Percentiles rank a stretch among this genome's conserved stretches.
These are phyloP conservation scores for Cetoscarus ocellatus DNA, from an alignment of 2,797 vertebrate species.

Conservation along the genomic window DNA sequence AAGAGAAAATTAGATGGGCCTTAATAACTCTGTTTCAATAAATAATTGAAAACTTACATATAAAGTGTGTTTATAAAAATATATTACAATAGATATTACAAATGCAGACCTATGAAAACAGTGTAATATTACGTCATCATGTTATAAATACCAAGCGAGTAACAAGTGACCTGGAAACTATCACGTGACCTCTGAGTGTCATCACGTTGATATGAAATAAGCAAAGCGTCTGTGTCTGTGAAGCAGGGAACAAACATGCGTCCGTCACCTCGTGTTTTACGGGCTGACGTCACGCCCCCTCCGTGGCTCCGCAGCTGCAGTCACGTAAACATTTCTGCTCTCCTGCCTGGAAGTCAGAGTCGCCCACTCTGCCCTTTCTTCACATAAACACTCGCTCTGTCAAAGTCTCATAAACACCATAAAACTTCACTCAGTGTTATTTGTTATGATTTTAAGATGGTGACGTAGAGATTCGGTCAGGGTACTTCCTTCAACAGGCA, in stretches of 20 bases:
- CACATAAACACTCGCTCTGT: conserved; percentile 23
- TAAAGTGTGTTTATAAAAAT: no score
- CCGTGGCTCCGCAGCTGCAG: conserved; percentile 66
- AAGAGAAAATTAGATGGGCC: no score
- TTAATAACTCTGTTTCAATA: no score
- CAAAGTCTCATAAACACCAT: conserved; percentile 65
- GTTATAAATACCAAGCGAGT: neutral
- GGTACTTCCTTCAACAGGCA: conserved; percentile 16
- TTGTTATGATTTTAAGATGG: conserved; percentile 24
- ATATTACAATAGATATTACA: no score
- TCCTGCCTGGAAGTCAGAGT: conserved; percentile 36
- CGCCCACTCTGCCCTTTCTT: conserved; percentile 39
- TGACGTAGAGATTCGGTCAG: conserved; percentile 51
- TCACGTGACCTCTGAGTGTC: neutral
- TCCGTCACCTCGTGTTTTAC: conserved; percentile 26
- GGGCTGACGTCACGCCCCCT: conserved; percentile 18
- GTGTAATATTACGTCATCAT: neutral
- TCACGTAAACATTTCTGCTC: conserved; percentile 67
- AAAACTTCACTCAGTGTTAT: conserved; percentile 14
- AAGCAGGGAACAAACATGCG: neutral
- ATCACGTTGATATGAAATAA: neutral
- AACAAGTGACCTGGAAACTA: neutral
- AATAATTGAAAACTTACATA: no score
- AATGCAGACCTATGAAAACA: neutral
- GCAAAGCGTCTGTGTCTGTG: neutral